These are phyloP conservation scores for Notiomystis cincta DNA, from an alignment of 2,113 vertebrate genomes.

Conservation along the genomic window DNA sequence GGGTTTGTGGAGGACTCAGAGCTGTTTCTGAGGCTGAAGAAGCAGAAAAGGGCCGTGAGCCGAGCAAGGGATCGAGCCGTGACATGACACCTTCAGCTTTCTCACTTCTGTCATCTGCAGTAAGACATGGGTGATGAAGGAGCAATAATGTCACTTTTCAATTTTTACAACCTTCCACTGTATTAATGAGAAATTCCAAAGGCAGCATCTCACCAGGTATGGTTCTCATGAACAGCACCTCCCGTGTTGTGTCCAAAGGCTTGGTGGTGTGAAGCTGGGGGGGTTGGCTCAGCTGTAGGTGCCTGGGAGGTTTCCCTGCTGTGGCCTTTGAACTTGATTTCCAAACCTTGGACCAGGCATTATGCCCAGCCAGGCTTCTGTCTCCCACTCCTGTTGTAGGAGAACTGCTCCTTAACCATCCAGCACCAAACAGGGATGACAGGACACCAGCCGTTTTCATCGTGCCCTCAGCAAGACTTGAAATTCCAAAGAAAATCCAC, in stretches of 20 bases:
- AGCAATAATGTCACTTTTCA: not conserved
- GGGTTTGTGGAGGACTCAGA: not conserved
- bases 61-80: not conserved
- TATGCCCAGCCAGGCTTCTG: not conserved
- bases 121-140: not conserved
- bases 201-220: not conserved
- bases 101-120: not conserved
- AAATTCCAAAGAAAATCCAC: not conserved
- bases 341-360: not conserved
- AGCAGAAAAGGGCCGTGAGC: not conserved
- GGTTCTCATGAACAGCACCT: not conserved
- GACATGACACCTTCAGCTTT: not conserved
- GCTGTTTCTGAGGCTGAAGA: not conserved
- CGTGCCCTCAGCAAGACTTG: not conserved
- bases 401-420: not conserved
- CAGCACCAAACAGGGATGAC: not conserved
- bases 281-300: not conserved
- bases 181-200: not conserved
- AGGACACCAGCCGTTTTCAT: not conserved
- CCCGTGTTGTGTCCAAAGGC: not conserved
- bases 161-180: not conserved
- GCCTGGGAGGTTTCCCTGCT: not conserved
- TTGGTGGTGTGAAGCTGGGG: rapidly evolving
- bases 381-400: not conserved
- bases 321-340: not conserved